A percentile compares a stretch with the other conserved stretches of the same genome.
phyloP scores from a whole-genome alignment of 2,113 vertebrate species.

The Grallaria varia region DNA sequence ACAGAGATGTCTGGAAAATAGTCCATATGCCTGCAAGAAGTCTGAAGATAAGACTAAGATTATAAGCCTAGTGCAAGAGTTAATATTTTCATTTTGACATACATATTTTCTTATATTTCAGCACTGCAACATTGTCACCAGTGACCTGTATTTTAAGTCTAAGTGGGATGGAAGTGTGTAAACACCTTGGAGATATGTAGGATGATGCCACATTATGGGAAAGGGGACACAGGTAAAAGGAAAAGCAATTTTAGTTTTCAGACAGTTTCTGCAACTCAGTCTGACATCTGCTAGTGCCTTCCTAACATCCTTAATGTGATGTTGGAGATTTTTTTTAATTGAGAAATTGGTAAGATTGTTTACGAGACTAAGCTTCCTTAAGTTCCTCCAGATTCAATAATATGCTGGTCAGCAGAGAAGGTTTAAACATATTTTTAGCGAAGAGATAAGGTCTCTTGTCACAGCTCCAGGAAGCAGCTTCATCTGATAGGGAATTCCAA shows the following conservation, averaged over 20 bases:
- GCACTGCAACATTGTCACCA: background rate
- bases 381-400: background rate
- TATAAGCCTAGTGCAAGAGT: background rate
- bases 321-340: background rate
- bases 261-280: background rate
- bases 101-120: background rate
- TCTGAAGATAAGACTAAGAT: background rate
- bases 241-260: background rate
- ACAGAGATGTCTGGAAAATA: background rate
- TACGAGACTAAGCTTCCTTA: background rate
- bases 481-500: background rate
- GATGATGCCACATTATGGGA: background rate
- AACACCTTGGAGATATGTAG: background rate
- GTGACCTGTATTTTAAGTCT: background rate
- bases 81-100: background rate
- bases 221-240: background rate
- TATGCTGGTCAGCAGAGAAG: background rate
- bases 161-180: background rate
- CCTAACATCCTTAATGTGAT: background rate
- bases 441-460: background rate
- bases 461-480: background rate
- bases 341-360: background rate
- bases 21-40: background rate
- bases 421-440: background rate
- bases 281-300: background rate